Evolutionary conservation across 2,797 vertebrate species (phyloP), one percentile per base, ranked within the genome.

Genomic region (Chaetodon trifasciatus): DNA sequence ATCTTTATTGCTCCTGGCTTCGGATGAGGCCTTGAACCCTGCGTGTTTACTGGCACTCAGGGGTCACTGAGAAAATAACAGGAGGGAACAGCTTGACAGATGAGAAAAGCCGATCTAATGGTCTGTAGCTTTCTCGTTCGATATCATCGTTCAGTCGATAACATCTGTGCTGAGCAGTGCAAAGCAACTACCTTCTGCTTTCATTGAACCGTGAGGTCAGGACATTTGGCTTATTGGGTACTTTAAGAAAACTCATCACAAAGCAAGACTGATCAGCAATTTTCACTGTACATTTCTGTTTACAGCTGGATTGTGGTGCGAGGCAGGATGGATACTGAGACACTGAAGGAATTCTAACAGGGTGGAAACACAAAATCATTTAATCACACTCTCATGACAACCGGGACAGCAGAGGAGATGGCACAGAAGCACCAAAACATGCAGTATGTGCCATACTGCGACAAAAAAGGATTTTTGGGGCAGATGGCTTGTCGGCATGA

Each of bases 1-100:
- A 93, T 90, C 92, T 93, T 95, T 94, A 93, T 88, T 87, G 84
- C 88, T 78, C 24, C 77, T 74, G 84, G 88, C 88, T 85, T 80
- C 17, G 57, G 78, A 88, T 57, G 87, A 85, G 88, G 90, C 88
- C 89, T 87, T 89, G 90, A 92, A 87, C 88, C 65, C 75, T 32
- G 66, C 35, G 44, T 85, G 88, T 89, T 92, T 86, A 91, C 76
- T 50, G 37, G 65, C 65, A 74, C 78, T 86, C 67, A 69, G 71
- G 88, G 92, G 93, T 93, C 90, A 93, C 69, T 53, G 92, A 78
- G 83, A 88, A 93, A 92, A 89, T 78, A 89, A 81, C 82, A 79
- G 37, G 37, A 74, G 76, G 65, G 63, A 87, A 73, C 37, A 71
- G 82, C 56, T 63, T 73, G 74, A 80, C 62, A 82, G 73, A 91